phyloP scores from a whole-genome alignment of 2,888 invertebrate genomes.

The Athalia circularis region DNA sequence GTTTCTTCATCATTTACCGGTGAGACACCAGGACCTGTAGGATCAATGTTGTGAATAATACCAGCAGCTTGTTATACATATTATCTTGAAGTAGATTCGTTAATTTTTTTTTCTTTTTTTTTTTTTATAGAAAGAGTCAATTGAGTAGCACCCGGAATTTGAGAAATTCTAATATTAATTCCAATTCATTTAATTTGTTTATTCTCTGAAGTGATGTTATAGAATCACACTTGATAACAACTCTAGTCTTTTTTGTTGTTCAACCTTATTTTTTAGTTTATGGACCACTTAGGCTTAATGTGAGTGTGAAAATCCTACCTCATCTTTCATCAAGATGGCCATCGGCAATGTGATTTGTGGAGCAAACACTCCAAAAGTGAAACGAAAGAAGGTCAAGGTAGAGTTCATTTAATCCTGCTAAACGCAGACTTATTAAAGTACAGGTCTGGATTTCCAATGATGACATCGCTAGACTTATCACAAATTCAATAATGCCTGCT shows the following conservation, averaged over 20 bases:
- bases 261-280: constrained; percentile 58
- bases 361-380: constrained; percentile 69
- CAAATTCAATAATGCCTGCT: no score
- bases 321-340: constrained; percentile 65
- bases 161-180: neutral
- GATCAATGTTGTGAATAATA: no score
- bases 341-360: constrained; percentile 72
- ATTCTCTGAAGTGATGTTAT: no score
- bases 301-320: constrained; percentile 54
- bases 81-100: no score
- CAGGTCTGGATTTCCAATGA: neutral
- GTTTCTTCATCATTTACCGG: no score
- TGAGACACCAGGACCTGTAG: no score
- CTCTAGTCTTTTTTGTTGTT: constrained; percentile 49
- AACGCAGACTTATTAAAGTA: neutral
- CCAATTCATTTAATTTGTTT: neutral
- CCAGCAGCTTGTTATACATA: no score
- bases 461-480: no score
- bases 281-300: constrained; percentile 58
- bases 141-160: neutral
- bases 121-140: neutral
- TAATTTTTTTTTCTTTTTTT: neutral
- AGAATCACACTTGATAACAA: constrained; percentile 16
- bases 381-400: constrained; percentile 72
- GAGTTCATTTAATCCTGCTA: constrained; percentile 45